Evolutionary conservation across 2,888 invertebrate genomes (phyloP).

Genomic region (Clivina fossor): DNA sequence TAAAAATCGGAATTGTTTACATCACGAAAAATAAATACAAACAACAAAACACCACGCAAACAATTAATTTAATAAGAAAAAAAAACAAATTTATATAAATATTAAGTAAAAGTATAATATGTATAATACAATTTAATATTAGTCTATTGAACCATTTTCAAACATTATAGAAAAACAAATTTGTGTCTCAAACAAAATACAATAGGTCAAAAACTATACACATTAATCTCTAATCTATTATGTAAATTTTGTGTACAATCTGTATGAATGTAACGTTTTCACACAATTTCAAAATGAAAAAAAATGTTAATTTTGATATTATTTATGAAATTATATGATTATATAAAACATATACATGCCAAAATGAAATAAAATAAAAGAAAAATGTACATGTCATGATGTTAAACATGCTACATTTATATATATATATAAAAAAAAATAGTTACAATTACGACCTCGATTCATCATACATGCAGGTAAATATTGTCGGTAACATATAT

Average conservation of each 20-base stretch:
- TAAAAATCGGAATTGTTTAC: too few relatives aligned
- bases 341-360: slow-evolving; percentile 26
- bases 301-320: slow-evolving; percentile 18
- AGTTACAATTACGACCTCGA: slow-evolving; percentile 30
- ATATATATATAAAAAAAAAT: too few relatives aligned
- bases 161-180: too few relatives aligned
- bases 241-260: slow-evolving; percentile 14
- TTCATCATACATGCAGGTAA: slow-evolving; percentile 24
- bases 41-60: too few relatives aligned
- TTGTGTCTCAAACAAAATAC: too few relatives aligned
- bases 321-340: slow-evolving; percentile 12
- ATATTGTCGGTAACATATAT: slow-evolving; percentile 20
- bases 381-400: slow-evolving; percentile 30
- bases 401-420: slow-evolving; percentile 33
- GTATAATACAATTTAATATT: too few relatives aligned
- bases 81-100: too few relatives aligned
- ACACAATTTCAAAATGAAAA: slow-evolving; percentile 2
- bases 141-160: too few relatives aligned
- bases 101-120: too few relatives aligned
- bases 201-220: too few relatives aligned
- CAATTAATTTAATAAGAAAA: too few relatives aligned
- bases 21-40: too few relatives aligned
- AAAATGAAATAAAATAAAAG: slow-evolving; percentile 13
- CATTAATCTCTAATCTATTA: slow-evolving; percentile 10
- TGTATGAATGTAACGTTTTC: neutral